Evolutionary conservation across 1,140 invertebrate species (phyloP).

Genomic region (Andrena cerasifolii): DNA sequence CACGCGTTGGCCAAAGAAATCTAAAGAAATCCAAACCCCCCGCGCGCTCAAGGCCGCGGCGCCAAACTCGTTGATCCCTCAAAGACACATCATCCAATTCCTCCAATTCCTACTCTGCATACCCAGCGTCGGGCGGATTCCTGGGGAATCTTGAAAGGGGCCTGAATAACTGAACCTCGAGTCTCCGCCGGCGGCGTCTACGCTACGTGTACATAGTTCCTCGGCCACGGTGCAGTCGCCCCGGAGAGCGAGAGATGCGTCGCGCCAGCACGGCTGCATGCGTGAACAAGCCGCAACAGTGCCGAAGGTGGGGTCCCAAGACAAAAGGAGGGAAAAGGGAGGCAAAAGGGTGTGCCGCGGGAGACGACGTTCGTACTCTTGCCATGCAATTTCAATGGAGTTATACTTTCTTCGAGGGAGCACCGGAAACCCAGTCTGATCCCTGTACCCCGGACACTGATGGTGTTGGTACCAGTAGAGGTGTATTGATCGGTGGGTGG

Average conservation of each 20-base stretch:
- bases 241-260: background rate
- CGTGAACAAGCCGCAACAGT: constrained; percentile 4
- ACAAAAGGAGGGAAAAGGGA: background rate
- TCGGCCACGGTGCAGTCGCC: background rate
- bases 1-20: no score
- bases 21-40: no score
- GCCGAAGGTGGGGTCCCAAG: background rate
- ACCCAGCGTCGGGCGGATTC: background rate
- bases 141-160: background rate
- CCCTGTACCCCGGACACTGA: constrained; percentile 48
- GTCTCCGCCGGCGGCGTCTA: background rate
- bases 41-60: no score
- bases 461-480: constrained; percentile 61
- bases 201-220: constrained; percentile 11
- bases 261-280: background rate
- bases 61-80: no score
- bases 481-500: constrained; percentile 69
- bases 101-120: no score
- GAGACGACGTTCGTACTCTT: constrained; percentile 8
- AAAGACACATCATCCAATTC: no score
- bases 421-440: constrained; percentile 12
- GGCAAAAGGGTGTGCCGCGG: background rate
- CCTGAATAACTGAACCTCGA: background rate
- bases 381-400: constrained; percentile 35
- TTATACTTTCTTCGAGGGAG: constrained; percentile 32